A percentile compares a stretch with the other conserved stretches of the same genome.
Conservation (phyloP, 2,113 vertebrate species). For the Pachycephala philippinensis region DNA sequence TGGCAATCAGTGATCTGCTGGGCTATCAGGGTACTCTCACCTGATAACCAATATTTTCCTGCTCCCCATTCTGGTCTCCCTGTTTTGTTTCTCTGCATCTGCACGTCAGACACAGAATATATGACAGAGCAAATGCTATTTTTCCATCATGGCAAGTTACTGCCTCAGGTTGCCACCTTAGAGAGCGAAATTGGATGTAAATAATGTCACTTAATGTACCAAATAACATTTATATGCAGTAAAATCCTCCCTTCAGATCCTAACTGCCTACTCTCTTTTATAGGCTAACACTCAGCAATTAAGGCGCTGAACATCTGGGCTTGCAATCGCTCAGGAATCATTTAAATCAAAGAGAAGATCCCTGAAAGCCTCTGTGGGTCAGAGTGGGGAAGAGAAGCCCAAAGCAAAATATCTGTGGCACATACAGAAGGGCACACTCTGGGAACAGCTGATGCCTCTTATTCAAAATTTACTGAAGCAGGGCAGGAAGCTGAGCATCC, state of each 20-base stretch:
- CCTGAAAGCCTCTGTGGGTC: constrained; percentile 38
- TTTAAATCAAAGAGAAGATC: constrained; percentile 47
- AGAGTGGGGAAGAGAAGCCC: constrained; percentile 22
- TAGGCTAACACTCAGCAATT: constrained; percentile 26
- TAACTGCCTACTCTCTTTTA: constrained; percentile 40
- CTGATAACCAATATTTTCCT: not conserved
- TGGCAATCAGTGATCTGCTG: not conserved
- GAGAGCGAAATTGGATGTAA: constrained; percentile 33
- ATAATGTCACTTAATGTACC: constrained; percentile 46
- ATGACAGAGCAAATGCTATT: not conserved
- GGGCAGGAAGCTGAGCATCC: constrained; percentile 23
- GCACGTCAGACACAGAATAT: not conserved
- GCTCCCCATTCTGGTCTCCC: not conserved
- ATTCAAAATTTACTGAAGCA: constrained; percentile 49
- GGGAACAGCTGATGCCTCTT: constrained; percentile 59
- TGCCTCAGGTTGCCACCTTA: not conserved
- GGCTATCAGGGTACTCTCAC: not conserved
- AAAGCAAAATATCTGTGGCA: constrained; percentile 39
- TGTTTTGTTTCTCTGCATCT: not conserved
- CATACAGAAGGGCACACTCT: constrained; percentile 7
- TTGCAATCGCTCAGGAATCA: constrained; percentile 5
- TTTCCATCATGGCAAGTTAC: not conserved
- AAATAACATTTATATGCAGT: constrained; percentile 32
- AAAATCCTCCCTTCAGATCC: constrained; percentile 43
- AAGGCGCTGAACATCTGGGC: constrained; percentile 52